Evolutionary conservation across 1,140 invertebrate genomes (phyloP).

Genomic region (Uloborus diversus): DNA sequence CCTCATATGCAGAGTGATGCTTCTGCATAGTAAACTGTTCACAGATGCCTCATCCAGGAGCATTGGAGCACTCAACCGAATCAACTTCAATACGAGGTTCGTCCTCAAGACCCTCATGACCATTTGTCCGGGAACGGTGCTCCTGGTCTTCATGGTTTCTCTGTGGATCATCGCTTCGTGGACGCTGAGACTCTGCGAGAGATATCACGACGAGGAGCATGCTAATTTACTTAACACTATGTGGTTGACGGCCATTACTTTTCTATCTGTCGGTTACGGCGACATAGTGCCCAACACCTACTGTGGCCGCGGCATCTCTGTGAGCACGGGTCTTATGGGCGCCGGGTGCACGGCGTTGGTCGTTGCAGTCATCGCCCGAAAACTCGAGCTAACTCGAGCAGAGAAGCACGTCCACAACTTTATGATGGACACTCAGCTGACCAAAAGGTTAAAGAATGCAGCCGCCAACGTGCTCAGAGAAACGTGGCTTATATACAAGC

Average conservation of each 20-base stretch:
- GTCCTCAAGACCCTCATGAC: conserved; percentile 99
- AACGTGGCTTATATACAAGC: conserved; percentile 99
- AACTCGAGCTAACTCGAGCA: conserved; percentile 97
- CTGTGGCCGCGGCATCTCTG: conserved; percentile 97
- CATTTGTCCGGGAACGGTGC: conserved; percentile 97
- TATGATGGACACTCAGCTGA: conserved; percentile 99
- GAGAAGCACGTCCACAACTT: conserved; percentile 99
- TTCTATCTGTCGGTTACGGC: conserved; percentile 98
- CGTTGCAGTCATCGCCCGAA: conserved; percentile 98
- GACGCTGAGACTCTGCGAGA: conserved; percentile 98
- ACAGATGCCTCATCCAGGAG: conserved; percentile 89
- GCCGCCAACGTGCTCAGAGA: conserved; percentile 99
- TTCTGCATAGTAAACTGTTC: conserved; percentile 98
- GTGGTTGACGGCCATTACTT: conserved; percentile 98
- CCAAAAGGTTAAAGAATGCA: conserved; percentile 98
- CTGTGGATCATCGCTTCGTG: conserved; percentile 99
- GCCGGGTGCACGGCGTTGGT: conserved; percentile 98
- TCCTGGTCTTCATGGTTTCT: conserved; percentile 98
- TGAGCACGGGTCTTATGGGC: conserved; percentile 98
- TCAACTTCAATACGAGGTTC: conserved; percentile 99
- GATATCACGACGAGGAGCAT: conserved; percentile 97
- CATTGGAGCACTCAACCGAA: conserved; percentile 96
- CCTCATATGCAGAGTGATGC: conserved; percentile 98
- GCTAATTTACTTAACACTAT: conserved; percentile 97
- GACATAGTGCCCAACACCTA: conserved; percentile 99